phyloP scores from a whole-genome alignment of 2,888 invertebrate species.

The Digitonthophagus gazella region DNA sequence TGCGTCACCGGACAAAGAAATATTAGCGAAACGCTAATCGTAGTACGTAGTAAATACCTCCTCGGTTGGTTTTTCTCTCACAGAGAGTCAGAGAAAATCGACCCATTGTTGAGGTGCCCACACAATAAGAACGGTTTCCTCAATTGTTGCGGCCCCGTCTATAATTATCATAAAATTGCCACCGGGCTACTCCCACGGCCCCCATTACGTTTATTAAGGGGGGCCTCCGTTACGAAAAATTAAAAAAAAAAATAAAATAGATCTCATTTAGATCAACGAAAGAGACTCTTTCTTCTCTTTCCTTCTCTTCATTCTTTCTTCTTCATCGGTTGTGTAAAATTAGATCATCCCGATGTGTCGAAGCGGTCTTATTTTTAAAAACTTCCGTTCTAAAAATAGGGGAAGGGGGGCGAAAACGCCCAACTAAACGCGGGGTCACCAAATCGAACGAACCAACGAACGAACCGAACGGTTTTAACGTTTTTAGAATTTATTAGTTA shows the following conservation, averaged over 20 bases:
- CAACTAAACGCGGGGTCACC: not conserved
- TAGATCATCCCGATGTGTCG: constrained; percentile 15
- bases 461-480: too few relatives aligned
- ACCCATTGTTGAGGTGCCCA: constrained; percentile 10
- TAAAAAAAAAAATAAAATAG: constrained; percentile 17
- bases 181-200: constrained; percentile 31
- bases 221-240: constrained; percentile 29
- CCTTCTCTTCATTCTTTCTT: not conserved
- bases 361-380: constrained; percentile 16
- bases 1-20: not conserved
- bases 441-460: too few relatives aligned
- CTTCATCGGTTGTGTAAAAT: constrained; percentile 6
- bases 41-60: not conserved
- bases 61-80: not conserved
- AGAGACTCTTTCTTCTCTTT: not conserved
- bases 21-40: not conserved
- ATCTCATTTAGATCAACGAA: not conserved
- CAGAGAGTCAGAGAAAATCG: not conserved
- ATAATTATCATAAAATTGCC: constrained; percentile 28
- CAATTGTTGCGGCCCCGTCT: constrained; percentile 21
- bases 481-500: too few relatives aligned
- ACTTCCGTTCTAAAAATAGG: constrained; percentile 15
- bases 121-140: constrained; percentile 25
- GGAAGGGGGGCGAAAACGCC: not conserved
- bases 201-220: constrained; percentile 31